Percentiles rank a stretch among this genome's conserved stretches.
Conservation (phyloP, 2,797 vertebrate species). For the Sebastes goodei region DNA sequence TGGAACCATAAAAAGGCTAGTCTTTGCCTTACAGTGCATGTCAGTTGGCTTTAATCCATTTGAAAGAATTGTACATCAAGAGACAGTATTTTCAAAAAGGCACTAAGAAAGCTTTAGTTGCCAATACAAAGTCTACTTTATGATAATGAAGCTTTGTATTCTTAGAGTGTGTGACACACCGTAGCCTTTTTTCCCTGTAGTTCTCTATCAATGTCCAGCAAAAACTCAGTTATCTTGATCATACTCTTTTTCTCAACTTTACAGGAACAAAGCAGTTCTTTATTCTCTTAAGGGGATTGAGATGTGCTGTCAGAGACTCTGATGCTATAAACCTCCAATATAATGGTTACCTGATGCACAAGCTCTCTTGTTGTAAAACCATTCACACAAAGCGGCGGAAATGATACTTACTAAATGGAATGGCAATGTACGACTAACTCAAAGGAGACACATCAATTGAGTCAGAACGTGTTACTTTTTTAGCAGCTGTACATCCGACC, state of each 20-base stretch:
- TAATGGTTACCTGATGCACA: conserved; percentile 57
- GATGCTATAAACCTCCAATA: conserved; percentile 46
- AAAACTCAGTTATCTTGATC: conserved; percentile 60
- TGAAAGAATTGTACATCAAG: conserved; percentile 55
- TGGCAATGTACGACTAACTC: conserved; percentile 39
- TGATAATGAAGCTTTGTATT: conserved; percentile 30
- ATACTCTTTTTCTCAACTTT: conserved; percentile 39
- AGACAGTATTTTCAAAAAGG: conserved; percentile 45
- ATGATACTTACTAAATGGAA: conserved; percentile 43
- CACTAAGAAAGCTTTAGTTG: conserved; percentile 37
- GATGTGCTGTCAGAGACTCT: conserved; percentile 46
- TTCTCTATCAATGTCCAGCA: conserved; percentile 47
- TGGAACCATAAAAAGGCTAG: conserved; percentile 45
- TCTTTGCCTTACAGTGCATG: conserved; percentile 38
- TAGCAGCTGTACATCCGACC: conserved; percentile 72
- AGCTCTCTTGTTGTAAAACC: conserved; percentile 41
- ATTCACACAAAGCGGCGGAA: conserved; percentile 49
- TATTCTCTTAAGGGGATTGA: conserved; percentile 57
- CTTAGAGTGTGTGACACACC: conserved; percentile 23
- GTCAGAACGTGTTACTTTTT: conserved; percentile 63
- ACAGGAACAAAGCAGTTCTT: conserved; percentile 47
- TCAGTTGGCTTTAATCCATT: conserved; percentile 59
- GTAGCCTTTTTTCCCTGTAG: conserved; percentile 25
- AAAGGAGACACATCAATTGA: conserved; percentile 59
- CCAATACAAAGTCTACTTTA: conserved; percentile 43